phyloP scores from a whole-genome alignment of 2,888 invertebrate genomes.

The Limnephilus lunatus region DNA sequence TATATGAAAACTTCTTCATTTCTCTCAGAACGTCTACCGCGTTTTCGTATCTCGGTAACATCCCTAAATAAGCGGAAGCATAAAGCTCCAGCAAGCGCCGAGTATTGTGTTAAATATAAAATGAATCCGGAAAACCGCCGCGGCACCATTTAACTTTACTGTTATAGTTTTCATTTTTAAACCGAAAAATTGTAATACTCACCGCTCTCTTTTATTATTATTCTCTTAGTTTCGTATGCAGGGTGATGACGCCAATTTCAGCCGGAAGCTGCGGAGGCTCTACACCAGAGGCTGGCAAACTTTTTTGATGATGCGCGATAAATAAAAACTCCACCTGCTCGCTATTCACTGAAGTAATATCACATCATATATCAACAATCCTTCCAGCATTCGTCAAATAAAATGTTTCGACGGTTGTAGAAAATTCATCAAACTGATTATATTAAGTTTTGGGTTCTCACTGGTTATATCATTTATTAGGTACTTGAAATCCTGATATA shows the following conservation, averaged over 20 bases:
- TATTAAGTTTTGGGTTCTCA: neutral
- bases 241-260: slow-evolving; percentile 61
- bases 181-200: slow-evolving; percentile 60
- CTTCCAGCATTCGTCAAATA: neutral
- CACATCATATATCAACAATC: neutral
- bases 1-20: neutral
- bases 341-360: neutral
- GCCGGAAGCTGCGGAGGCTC: slow-evolving; percentile 22
- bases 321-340: neutral
- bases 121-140: slow-evolving; percentile 49
- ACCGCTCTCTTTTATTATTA: slow-evolving; percentile 62
- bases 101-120: slow-evolving; percentile 59
- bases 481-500: too few relatives aligned
- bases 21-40: neutral
- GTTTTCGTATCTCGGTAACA: neutral
- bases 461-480: too few relatives aligned
- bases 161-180: slow-evolving; percentile 66
- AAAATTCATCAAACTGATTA: neutral
- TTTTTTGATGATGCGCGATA: neutral
- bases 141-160: slow-evolving; percentile 62
- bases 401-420: too few relatives aligned
- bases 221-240: slow-evolving; percentile 61
- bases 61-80: slow-evolving; percentile 30
- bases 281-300: neutral
- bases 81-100: slow-evolving; percentile 21